A percentile compares a stretch with the other conserved stretches of the same genome.
These are phyloP conservation scores for Torymus texanus DNA, from an alignment of 2,888 invertebrate genomes.

Conservation along the genomic window DNA sequence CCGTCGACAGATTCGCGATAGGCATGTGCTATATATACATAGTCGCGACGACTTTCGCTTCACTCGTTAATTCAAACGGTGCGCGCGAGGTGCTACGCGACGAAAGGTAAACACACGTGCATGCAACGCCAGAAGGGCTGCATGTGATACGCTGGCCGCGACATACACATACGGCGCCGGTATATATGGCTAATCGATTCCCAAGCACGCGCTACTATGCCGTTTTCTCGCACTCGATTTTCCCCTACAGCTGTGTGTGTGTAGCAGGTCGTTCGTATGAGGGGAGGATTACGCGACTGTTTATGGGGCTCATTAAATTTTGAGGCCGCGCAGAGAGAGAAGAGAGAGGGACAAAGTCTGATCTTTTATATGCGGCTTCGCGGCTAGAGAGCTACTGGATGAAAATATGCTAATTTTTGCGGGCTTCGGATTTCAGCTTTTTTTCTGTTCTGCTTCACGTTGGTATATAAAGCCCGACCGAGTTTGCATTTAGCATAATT, in stretches of 20 bases:
- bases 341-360: no score
- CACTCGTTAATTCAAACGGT: conserved; percentile 35
- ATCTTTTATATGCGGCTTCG: background rate
- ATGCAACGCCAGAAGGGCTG: background rate
- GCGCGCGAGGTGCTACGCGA: background rate
- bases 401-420: conserved; percentile 41
- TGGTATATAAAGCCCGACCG: no score
- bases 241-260: background rate
- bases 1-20: conserved; percentile 46
- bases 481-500: no score
- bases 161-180: no score
- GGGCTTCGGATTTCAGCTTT: no score
- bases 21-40: background rate
- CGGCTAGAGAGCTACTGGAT: background rate
- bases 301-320: conserved; percentile 46
- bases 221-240: conserved; percentile 6
- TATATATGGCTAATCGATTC: conserved; percentile 24
- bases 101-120: conserved; percentile 38
- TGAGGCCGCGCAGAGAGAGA: background rate
- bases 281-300: conserved; percentile 30
- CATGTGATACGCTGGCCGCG: no score
- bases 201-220: background rate
- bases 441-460: no score
- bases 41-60: background rate
- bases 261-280: background rate